Base-by-base conservation (phyloP, 2,797 vertebrate genomes). In the Hoplostethus mediterraneus region DNA sequence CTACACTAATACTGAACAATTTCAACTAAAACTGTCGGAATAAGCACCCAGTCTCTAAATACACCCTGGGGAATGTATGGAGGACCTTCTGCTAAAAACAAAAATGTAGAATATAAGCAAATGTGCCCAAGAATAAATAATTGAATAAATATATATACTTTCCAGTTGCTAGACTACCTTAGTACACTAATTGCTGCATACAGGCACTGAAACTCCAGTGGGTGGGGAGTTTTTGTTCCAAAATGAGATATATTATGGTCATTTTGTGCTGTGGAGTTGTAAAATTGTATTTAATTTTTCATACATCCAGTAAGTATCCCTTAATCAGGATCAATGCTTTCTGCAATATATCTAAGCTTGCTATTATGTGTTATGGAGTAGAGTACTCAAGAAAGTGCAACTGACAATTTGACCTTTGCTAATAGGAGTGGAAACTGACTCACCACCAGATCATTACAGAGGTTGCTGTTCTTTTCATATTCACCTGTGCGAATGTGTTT, bases 401-500 rank as follows among this genome's bases (percentile, higher is more conserved):
- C 52, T 69, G 49, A 53, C 58, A 42, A 62, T 44, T 36, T 63
- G 60, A 71, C 61, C 53, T 40, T 40, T 17, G n/a, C 31, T 47
- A 14, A 47, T 25, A 36, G 40, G 7, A 38, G 57, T 1, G 10
- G 51, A 33, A 71, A 63, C 31, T 62, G 21, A 68, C 67, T 55
- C 7, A 64, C 53, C 51, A 52, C 21, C 38, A 10, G 54, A 57
- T 73, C 12, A 45, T 67, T 25, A 55, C 4, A 28, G 7, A 0
- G 1, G 17, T 30, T 21, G 40, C 1, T 3, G 48, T n/a, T 76
- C 6, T 16, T 38, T 71, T 52, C 67, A 54, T 38, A 28, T 82
- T 67, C 57, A 81, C 81, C 71, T 81, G 58, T 77, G 30, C 55
- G 53, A 82, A 67, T 42, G 49, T 42, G 57, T 66, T 81, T 49